phyloP scores from a whole-genome alignment of 1,140 invertebrate species.

The Lanistes nyassanus region DNA sequence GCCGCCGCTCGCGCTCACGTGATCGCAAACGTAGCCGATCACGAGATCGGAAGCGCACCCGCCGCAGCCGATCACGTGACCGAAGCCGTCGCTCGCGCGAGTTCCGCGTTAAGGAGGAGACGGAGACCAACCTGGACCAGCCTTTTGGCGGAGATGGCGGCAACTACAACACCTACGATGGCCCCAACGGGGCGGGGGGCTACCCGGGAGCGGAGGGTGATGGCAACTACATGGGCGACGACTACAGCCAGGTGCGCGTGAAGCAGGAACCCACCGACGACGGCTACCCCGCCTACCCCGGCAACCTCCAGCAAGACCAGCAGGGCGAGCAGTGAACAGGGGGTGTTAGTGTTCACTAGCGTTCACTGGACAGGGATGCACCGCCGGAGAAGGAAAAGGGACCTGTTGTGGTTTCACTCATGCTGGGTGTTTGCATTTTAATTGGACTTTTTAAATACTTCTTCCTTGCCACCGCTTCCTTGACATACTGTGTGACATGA shows the following conservation, averaged over 20 bases:
- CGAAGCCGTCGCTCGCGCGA: constrained; percentile 50
- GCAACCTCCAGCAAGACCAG: neutral
- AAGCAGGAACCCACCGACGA: constrained; percentile 18
- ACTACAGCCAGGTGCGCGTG: constrained; percentile 3
- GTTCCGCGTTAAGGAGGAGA: constrained; percentile 35
- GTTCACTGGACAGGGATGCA: neutral
- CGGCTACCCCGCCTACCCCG: constrained; percentile 6
- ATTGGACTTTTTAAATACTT: no score
- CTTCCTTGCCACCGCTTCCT: no score
- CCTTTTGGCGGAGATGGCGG: neutral
- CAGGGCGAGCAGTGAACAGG: neutral
- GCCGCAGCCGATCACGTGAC: constrained; percentile 65
- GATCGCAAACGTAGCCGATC: constrained; percentile 70
- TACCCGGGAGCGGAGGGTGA: neutral
- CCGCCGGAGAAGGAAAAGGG: neutral
- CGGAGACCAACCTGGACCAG: constrained; percentile 20
- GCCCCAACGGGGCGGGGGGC: neutral
- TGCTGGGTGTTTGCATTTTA: no score
- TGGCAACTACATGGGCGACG: neutral
- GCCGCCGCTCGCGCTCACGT: constrained; percentile 63
- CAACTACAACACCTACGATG: neutral
- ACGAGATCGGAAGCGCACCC: constrained; percentile 54
- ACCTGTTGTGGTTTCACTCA: no score
- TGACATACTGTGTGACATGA: no score
- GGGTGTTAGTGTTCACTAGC: neutral